These are phyloP conservation scores for Rynchops niger DNA, from an alignment of 2,113 vertebrate genomes.

Conservation along the genomic window DNA sequence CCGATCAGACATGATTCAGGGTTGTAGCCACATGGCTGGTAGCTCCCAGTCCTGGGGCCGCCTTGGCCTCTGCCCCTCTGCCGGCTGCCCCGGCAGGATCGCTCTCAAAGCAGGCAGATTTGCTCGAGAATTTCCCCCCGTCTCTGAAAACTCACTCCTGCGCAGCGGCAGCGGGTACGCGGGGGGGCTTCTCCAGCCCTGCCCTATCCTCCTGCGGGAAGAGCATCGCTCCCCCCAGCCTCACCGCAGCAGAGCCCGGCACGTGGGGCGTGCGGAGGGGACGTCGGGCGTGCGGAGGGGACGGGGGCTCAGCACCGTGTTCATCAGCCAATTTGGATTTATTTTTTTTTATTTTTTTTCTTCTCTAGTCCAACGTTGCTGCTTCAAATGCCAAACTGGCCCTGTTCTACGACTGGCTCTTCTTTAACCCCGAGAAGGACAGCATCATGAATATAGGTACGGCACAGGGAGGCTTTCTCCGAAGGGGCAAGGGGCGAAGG, in stretches of 20 bases:
- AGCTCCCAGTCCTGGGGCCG: background rate
- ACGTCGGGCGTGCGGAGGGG: fast-evolving
- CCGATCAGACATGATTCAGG: fast-evolving
- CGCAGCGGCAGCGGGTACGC: background rate
- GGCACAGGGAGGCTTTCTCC: fast-evolving
- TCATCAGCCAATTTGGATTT: background rate
- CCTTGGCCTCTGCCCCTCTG: background rate
- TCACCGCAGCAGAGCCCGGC: too few relatives aligned
- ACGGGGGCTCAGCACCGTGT: fast-evolving
- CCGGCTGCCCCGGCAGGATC: background rate
- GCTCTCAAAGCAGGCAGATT: background rate
- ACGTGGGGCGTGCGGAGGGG: fast-evolving
- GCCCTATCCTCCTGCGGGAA: background rate
- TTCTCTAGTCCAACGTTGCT: slow-evolving; percentile 89
- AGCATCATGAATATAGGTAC: slow-evolving; percentile 99
- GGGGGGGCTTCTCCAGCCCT: fast-evolving
- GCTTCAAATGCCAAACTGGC: slow-evolving; percentile 97
- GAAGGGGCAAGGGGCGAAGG: fast-evolving
- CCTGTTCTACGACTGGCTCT: slow-evolving; percentile 97
- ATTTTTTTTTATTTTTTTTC: too few relatives aligned
- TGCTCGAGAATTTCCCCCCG: background rate
- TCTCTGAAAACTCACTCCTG: too few relatives aligned
- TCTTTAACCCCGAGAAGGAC: slow-evolving; percentile 97
- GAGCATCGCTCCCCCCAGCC: background rate
- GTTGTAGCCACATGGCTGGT: background rate